A percentile compares a stretch with the other conserved stretches of the same genome.
Evolutionary conservation across 2,113 vertebrate species (phyloP).

Genomic region (Grammomys surdaster): DNA sequence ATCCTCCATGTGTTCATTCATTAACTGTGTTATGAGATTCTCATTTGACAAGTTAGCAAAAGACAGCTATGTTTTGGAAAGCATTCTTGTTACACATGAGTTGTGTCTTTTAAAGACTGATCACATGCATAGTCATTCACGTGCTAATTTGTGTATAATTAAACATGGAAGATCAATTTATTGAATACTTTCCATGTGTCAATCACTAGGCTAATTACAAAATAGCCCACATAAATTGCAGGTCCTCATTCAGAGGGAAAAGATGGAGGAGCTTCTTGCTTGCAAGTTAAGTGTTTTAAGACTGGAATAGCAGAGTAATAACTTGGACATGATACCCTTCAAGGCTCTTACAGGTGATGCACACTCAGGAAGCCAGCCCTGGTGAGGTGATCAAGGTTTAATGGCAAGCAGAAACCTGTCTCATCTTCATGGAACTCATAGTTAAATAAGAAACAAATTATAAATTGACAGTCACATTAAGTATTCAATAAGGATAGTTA

Average conservation of each 20-base stretch:
- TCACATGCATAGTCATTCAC: not conserved
- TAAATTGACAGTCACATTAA: not conserved
- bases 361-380: not conserved
- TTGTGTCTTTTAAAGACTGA: not conserved
- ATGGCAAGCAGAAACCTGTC: not conserved
- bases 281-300: conserved; percentile 2
- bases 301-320: not conserved
- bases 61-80: not conserved
- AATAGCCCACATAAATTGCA: not conserved
- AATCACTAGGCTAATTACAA: not conserved
- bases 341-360: no score
- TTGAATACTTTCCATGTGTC: not conserved
- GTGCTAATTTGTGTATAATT: not conserved
- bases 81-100: not conserved
- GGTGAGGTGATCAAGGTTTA: not conserved
- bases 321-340: not conserved
- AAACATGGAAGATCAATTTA: not conserved
- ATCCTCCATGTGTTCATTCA: not conserved
- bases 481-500: not conserved
- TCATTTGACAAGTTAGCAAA: not conserved
- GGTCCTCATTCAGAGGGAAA: not conserved
- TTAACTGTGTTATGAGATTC: not conserved
- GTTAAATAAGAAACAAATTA: not conserved
- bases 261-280: not conserved
- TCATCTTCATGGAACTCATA: not conserved